Percentiles rank a stretch among this genome's conserved stretches.
Conservation (phyloP, 2,888 invertebrate genomes). For the Dolomedes plantarius region DNA sequence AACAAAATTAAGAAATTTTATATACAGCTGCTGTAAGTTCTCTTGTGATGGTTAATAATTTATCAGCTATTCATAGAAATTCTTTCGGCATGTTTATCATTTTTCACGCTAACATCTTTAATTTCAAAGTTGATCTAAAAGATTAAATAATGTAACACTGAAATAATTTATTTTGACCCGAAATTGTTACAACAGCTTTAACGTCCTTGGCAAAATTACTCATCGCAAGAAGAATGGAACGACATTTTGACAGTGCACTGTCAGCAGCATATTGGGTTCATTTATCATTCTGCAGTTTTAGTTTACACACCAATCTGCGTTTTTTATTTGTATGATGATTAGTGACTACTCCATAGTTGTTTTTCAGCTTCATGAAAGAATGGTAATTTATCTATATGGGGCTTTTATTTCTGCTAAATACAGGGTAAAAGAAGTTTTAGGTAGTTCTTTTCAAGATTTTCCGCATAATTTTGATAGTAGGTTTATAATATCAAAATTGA, state of each 20-base stretch:
- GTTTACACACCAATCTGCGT: background rate
- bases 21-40: too few relatives aligned
- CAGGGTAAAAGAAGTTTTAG: too few relatives aligned
- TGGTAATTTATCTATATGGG: too few relatives aligned
- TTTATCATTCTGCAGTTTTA: background rate
- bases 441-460: too few relatives aligned
- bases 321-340: too few relatives aligned
- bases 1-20: too few relatives aligned
- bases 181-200: background rate
- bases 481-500: too few relatives aligned
- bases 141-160: background rate
- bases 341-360: too few relatives aligned
- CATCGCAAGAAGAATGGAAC: background rate
- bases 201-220: background rate
- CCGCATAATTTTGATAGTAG: too few relatives aligned
- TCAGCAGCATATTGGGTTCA: conserved; percentile 12
- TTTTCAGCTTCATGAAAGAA: too few relatives aligned
- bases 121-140: conserved; percentile 3
- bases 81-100: background rate
- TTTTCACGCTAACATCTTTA: background rate
- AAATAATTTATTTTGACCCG: background rate
- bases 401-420: too few relatives aligned
- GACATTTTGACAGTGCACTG: conserved; percentile 6
- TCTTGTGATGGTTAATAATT: background rate
- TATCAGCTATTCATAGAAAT: background rate